phyloP scores from a whole-genome alignment of 1,140 invertebrate species.

The Holcopasites calliopsidis region DNA sequence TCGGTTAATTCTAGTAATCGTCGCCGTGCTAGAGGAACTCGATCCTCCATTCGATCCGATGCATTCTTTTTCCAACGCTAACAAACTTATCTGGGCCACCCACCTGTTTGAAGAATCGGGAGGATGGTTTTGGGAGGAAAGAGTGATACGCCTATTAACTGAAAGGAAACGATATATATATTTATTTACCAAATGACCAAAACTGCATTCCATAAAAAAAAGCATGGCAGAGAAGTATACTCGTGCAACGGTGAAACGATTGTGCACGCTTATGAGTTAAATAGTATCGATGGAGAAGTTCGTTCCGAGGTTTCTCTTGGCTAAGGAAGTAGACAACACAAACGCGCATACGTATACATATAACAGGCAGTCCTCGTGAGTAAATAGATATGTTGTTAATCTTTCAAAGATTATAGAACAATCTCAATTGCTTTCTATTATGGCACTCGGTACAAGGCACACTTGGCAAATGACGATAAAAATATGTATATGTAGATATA shows the following conservation, averaged over 20 bases:
- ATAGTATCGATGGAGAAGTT: conserved; percentile 20
- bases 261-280: conserved; percentile 5
- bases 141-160: not conserved
- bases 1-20: conserved; percentile 29
- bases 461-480: conserved; percentile 34
- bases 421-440: conserved; percentile 11
- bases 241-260: conserved; percentile 5
- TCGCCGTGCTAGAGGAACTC: not conserved
- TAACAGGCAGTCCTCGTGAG: not conserved
- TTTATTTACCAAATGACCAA: conserved; percentile 37
- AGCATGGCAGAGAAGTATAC: conserved; percentile 31
- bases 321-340: too few relatives aligned
- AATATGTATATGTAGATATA: too few relatives aligned
- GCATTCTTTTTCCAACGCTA: too few relatives aligned
- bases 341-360: conserved; percentile 18
- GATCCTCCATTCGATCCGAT: too few relatives aligned
- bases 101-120: not conserved
- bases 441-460: conserved; percentile 41
- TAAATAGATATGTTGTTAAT: not conserved
- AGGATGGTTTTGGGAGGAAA: not conserved
- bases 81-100: not conserved
- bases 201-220: conserved; percentile 39
- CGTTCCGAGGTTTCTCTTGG: not conserved
- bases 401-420: not conserved
- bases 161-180: conserved; percentile 30